Base-by-base conservation (phyloP, 2,797 vertebrate species). In the Rousettus madagascariensis region DNA sequence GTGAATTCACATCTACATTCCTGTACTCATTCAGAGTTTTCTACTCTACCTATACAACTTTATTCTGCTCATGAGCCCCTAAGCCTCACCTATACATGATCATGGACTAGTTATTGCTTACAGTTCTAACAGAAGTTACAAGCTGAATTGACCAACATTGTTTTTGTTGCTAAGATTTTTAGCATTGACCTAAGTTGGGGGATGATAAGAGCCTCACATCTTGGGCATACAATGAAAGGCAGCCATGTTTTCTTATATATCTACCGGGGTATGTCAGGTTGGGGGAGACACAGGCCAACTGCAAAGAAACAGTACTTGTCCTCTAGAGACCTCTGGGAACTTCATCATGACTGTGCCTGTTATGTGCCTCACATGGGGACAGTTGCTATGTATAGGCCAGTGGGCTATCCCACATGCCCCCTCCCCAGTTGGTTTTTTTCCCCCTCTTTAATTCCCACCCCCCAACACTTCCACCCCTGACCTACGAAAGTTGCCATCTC, bases 141-240 rank as follows among this genome's bases (percentile, higher is more conserved):
- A 85, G 30, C 53, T 75, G 7, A 80, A 80, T 71, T 80, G 57
- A 61, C 33, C 36, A 72, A n/a, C 33, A 53, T 24, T 78, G 8
- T 71, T 95, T 93, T 74, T 90, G 83, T 43, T 82, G 41, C n/a
- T 74, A 36, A 86, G 24, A 53, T 75, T 80, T 93, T 90, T 75
- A 79, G n/a, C 36, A 75, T 86, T 90, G 85, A 33, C 24, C 51
- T 66, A 80, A 38, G 84, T 26, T 91, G 38, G 53, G 46, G 33
- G 38, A 43, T 80, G 33, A 36, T 33, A 69, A 69, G 33, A 91
- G 49, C 16, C 36, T 85, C 26, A 71, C 33, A 49, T 82, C 43
- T 89, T 77, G 28, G 68, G 3, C 33, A 78, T 49, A 49, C 41
- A 43, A 19, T 80, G 57, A 82, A 86, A 86, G 36, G 26, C 26